phyloP scores from a whole-genome alignment of 2,113 vertebrate genomes.

The Colossoma macropomum region DNA sequence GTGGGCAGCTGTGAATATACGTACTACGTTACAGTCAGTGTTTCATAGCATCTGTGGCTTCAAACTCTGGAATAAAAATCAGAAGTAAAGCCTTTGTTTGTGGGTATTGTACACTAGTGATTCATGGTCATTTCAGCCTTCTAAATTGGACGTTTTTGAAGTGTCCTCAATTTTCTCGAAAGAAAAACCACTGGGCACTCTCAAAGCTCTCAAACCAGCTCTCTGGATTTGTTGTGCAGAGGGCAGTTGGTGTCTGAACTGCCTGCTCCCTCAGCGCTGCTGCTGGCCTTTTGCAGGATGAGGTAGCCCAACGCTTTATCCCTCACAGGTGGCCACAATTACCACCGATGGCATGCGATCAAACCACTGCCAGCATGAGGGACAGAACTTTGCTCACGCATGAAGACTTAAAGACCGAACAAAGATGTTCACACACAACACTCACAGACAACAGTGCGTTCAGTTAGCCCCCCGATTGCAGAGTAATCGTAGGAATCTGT shows the following conservation, averaged over 20 bases:
- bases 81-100: background rate
- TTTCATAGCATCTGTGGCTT: no score
- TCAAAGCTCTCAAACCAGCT: background rate
- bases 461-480: background rate
- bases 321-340: constrained; percentile 77
- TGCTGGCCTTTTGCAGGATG: background rate
- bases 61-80: background rate
- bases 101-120: no score
- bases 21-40: no score
- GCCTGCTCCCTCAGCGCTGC: background rate
- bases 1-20: no score
- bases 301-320: constrained; percentile 11
- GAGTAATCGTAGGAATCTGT: background rate
- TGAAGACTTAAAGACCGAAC: constrained; percentile 51
- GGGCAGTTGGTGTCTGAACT: background rate
- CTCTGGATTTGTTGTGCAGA: background rate
- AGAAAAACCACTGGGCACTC: no score
- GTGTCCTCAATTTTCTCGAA: no score
- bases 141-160: background rate
- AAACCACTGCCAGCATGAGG: constrained; percentile 71
- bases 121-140: no score
- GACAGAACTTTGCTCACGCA: constrained; percentile 59
- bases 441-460: background rate
- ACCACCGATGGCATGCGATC: constrained; percentile 70
- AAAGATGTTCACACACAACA: constrained; percentile 24